Percentiles rank a stretch among this genome's conserved stretches.
Evolutionary conservation across 2,797 vertebrate species (phyloP).

Genomic region (Schizothorax lantsangensis): DNA sequence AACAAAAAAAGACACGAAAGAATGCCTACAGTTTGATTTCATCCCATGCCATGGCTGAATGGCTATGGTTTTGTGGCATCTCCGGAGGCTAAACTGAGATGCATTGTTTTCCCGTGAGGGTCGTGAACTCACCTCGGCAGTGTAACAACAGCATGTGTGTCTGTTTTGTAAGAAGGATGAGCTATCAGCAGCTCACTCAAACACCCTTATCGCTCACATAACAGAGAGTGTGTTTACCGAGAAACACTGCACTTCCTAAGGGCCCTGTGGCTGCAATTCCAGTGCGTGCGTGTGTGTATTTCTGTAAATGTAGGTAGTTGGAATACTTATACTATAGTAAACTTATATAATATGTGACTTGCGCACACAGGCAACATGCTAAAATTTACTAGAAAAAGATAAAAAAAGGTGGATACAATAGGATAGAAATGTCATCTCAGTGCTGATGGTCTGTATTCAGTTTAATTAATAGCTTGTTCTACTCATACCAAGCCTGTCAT

Average conservation of each 20-base stretch:
- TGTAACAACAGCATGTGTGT: slow-evolving; percentile 37
- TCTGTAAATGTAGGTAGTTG: background rate
- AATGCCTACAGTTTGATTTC: slow-evolving; percentile 26
- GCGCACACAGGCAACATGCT: background rate
- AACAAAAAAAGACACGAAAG: slow-evolving; percentile 18
- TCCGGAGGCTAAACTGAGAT: slow-evolving; percentile 43
- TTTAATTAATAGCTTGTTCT: slow-evolving; percentile 19
- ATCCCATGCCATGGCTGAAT: slow-evolving; percentile 34
- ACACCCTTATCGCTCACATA: slow-evolving; percentile 52
- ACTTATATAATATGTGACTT: background rate
- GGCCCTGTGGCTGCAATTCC: slow-evolving; percentile 29
- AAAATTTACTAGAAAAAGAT: background rate
- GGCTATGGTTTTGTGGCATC: slow-evolving; percentile 25
- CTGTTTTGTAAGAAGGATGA: slow-evolving; percentile 51
- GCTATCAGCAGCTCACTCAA: slow-evolving; percentile 50
- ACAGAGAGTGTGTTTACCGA: slow-evolving; percentile 51
- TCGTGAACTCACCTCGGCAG: slow-evolving; percentile 45
- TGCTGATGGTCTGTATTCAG: background rate
- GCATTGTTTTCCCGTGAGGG: slow-evolving; percentile 45
- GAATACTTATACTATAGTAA: background rate
- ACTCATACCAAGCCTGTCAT: slow-evolving; percentile 36
- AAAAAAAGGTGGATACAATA: background rate
- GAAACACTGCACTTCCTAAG: slow-evolving; percentile 57
- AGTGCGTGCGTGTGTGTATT: background rate
- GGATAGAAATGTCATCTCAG: background rate